Evolutionary conservation across 1,140 invertebrate genomes (phyloP).

Genomic region (Periplaneta americana): DNA sequence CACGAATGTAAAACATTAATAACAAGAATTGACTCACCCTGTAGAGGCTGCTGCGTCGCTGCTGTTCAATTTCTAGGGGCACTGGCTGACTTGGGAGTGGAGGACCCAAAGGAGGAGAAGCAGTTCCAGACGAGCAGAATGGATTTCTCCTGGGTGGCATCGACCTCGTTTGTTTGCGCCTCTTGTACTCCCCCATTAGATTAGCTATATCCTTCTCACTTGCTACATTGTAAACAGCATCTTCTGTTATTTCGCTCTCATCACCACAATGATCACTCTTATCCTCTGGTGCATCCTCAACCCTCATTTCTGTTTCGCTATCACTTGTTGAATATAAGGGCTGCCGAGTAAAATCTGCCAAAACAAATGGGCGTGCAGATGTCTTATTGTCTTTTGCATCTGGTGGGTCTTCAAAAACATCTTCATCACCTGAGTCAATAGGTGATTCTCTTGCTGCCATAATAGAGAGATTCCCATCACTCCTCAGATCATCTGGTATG

Average conservation of each 20-base stretch:
- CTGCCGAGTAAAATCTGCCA: conserved; percentile 10
- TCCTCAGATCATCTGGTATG: neutral
- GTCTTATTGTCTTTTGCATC: neutral
- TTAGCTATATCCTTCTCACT: conserved; percentile 43
- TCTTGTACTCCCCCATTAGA: conserved; percentile 54
- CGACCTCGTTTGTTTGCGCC: conserved; percentile 49
- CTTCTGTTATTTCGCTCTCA: neutral
- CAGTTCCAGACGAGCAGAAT: conserved; percentile 16
- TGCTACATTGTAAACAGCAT: conserved; percentile 42
- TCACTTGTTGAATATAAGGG: neutral
- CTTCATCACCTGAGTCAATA: conserved; percentile 1
- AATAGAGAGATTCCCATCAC: neutral
- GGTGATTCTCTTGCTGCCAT: neutral
- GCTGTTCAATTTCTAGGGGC: conserved; percentile 67
- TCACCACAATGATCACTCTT: neutral
- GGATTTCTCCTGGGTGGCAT: conserved; percentile 39
- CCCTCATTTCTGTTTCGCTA: conserved; percentile 15
- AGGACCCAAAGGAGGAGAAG: conserved; percentile 7
- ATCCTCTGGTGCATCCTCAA: neutral
- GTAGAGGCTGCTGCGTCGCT: conserved; percentile 67
- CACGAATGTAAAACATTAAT: too few species aligned
- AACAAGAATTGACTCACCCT: conserved; percentile 50
- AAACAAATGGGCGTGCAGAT: conserved; percentile 3
- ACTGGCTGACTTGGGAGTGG: conserved; percentile 38
- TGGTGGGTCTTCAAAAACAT: conserved; percentile 7